Evolutionary conservation across 2,888 invertebrate genomes (phyloP), one percentile per base, ranked within the genome.

Genomic region (Ennomos quercinarius): DNA sequence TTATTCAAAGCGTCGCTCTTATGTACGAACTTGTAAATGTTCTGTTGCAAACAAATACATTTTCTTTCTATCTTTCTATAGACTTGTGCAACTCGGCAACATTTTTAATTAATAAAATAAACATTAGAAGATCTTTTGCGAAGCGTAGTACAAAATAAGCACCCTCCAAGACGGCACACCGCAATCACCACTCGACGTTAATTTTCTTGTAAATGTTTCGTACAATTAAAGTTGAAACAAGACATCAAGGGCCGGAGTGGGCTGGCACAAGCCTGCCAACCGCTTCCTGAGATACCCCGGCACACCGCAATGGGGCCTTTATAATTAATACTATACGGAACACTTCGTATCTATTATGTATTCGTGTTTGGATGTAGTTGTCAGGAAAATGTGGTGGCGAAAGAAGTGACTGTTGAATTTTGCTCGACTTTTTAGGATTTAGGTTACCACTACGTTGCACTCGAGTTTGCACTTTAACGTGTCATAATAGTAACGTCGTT

Each of bases 241-340:
- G 57, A 61, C 59, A 56, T 58, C 60, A 51, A 56, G 56, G 58
- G 52, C 46, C 43, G 48, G 53, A 47, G 50, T 46, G 54, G 59
- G 55, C 39, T 48, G 51, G 50, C 42, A 55, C 50, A 43, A 38
- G 57, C 44, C 58, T 53, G 60, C 56, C 60, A 57, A 57, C 50
- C 57, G 44, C 54, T 68, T 67, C 60, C 66, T 65, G 61, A 63
- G 55, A 61, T 61, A 56, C 58, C 62, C 62, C 53, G 54, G 53
- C 50, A 39, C 57, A 55, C 57, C 59, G 55, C 60, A 61, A 66
- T 42, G 57, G 61, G 64, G 63, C 64, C 55, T 58, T 61, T 51
- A 54, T 61, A 61, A 70, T 68, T 70, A 68, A 71, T 72, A 69
- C 56, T 60, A 61, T 58, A 59, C 61, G 58, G 62, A 68, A 61